Conservation (phyloP, 2,888 invertebrate genomes). For the Hyalella azteca region DNA sequence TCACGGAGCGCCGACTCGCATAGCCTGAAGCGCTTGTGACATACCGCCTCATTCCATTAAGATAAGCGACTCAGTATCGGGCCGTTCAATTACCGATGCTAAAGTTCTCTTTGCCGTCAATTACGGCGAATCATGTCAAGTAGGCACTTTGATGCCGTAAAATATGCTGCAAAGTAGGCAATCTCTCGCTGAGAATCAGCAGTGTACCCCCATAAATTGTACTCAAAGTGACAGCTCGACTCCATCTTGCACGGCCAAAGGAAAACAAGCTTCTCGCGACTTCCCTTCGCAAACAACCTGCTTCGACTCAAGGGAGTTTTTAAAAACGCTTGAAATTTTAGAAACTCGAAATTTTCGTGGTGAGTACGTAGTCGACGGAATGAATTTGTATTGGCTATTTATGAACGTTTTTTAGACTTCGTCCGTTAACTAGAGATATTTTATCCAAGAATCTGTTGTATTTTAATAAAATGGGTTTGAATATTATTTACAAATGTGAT, state of each 20-base stretch:
- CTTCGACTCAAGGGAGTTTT: no score
- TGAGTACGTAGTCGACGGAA: no score
- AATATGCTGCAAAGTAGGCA: constrained; percentile 32
- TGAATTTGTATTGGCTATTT: no score
- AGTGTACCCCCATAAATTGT: constrained; percentile 20
- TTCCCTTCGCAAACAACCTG: constrained; percentile 17
- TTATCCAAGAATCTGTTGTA: no score
- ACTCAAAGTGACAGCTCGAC: constrained; percentile 1
- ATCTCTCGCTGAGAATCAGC: constrained; percentile 29
- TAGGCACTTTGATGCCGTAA: constrained; percentile 27
- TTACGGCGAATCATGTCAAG: constrained; percentile 24
- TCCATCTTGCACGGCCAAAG: constrained; percentile 2
- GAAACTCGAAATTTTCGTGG: no score
- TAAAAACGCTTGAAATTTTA: no score
- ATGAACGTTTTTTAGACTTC: no score
- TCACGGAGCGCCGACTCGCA: no score
- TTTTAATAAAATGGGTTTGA: no score
- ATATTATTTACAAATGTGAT: no score
- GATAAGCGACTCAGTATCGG: neutral
- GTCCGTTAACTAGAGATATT: no score
- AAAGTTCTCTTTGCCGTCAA: constrained; percentile 11
- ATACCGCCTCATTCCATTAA: neutral
- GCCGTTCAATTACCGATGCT: constrained; percentile 17
- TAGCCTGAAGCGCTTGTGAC: no score
- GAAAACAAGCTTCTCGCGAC: constrained; percentile 2